Conservation (phyloP, 2,113 vertebrate species). For the Boulengeromyrus knoepffleri region DNA sequence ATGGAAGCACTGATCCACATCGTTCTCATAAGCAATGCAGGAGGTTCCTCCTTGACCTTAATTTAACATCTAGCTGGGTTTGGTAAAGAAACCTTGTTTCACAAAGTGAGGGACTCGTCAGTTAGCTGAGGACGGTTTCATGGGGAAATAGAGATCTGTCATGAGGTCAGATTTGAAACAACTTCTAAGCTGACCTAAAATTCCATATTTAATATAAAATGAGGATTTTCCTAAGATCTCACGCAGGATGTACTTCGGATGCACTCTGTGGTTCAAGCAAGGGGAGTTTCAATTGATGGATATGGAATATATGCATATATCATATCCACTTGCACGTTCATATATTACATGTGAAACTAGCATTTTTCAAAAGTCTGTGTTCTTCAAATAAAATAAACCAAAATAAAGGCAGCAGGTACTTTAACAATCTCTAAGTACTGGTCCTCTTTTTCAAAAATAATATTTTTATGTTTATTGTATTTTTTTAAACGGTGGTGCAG, state of each 20-base stretch:
- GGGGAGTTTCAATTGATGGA: background rate
- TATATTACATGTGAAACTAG: background rate
- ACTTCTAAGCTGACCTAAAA: background rate
- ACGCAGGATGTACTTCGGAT: background rate
- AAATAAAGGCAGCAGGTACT: background rate
- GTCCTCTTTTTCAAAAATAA: background rate
- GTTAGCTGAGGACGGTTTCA: background rate
- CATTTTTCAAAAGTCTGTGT: background rate
- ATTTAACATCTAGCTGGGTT: background rate
- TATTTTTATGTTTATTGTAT: background rate
- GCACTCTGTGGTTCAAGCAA: background rate
- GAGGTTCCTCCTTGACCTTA: background rate
- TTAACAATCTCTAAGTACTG: background rate
- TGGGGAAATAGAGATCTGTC: background rate
- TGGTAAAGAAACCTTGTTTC: background rate
- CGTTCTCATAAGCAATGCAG: background rate
- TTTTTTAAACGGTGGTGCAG: background rate
- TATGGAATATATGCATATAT: background rate
- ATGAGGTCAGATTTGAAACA: background rate
- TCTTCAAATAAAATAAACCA: background rate
- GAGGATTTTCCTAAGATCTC: background rate
- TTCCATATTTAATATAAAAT: background rate
- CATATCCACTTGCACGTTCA: background rate
- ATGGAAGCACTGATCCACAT: background rate
- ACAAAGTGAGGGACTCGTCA: background rate